Base-by-base conservation (phyloP, 2,113 vertebrate genomes). In the Ornithorhynchus anatinus region DNA sequence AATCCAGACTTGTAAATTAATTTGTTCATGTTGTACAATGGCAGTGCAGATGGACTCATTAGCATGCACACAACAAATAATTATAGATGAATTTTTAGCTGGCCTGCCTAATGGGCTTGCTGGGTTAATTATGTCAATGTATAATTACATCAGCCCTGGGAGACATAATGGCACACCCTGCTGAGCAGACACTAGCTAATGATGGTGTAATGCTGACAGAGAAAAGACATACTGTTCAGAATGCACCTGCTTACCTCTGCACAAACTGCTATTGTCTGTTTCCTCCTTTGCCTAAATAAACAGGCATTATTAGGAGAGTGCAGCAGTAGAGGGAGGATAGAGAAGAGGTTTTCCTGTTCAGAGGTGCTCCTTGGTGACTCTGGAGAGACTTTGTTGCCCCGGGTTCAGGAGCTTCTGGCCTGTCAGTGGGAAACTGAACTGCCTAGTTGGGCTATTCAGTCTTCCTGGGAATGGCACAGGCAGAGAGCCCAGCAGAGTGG, bases 51-150 rank as follows among this genome's bases (percentile, higher is more conserved):
- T 99, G 97, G 96, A 95, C 96, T 98, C 96, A 98, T 99, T 99
- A 98, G 95, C 97, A 99, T 98, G 96, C 96, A 92, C 96, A 98
- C 97, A 98, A 99, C 97, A 99, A 99, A 99, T 98, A 99, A 99
- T 99, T 99, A 98, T 96, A 95, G 96, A 93, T 88, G 94, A 92
- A 93, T 95, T 96, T 96, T 97, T 96, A 93, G 96, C 95, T 93
- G 93, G 96, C 95, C 95, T 93, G 96, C 96, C 96, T 99, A 98
- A 98, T 98, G 96, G 95, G 95, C 97, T 98, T 95, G 96, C 97
- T 99, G 97, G 97, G 97, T 99, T 99, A 99, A 99, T 99, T 99
- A 99, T 99, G 96, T 99, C 97, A 97, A 95, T 97, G 96, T 96
- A 95, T 99, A 99, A 99, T 99, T 99, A 97, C 96, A 95, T 94